A percentile compares a stretch with the other conserved stretches of the same genome.
phyloP scores from a whole-genome alignment of 2,113 vertebrate species.

The Falcunculus frontatus region DNA sequence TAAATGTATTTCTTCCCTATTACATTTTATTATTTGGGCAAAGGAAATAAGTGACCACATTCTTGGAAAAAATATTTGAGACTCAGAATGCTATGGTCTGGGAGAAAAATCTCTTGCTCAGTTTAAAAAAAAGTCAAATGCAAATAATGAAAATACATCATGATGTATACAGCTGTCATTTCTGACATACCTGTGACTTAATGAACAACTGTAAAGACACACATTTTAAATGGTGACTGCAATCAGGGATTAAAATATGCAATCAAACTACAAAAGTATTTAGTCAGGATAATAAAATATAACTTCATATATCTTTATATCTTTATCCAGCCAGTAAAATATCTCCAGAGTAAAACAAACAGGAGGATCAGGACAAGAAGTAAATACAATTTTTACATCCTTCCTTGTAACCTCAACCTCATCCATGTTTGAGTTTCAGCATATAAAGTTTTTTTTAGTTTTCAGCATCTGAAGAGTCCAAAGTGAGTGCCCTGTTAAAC shows the following conservation, averaged over 20 bases:
- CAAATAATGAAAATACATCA: neutral
- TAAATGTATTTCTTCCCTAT: neutral
- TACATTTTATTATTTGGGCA: neutral
- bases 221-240: neutral
- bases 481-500: neutral
- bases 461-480: neutral
- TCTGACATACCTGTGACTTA: neutral
- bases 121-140: neutral
- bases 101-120: neutral
- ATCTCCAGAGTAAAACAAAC: neutral
- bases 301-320: neutral
- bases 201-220: neutral
- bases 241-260: neutral
- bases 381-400: neutral
- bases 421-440: neutral
- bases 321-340: neutral
- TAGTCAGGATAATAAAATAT: neutral
- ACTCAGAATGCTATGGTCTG: neutral
- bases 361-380: neutral
- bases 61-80: neutral
- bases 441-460: neutral
- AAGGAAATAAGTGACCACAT: neutral
- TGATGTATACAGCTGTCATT: neutral
- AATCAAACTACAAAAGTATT: neutral
- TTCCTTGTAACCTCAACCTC: neutral